Evolutionary conservation across 2,113 vertebrate species (phyloP), one percentile per base, ranked within the genome.

Genomic region (Stercorarius parasiticus): DNA sequence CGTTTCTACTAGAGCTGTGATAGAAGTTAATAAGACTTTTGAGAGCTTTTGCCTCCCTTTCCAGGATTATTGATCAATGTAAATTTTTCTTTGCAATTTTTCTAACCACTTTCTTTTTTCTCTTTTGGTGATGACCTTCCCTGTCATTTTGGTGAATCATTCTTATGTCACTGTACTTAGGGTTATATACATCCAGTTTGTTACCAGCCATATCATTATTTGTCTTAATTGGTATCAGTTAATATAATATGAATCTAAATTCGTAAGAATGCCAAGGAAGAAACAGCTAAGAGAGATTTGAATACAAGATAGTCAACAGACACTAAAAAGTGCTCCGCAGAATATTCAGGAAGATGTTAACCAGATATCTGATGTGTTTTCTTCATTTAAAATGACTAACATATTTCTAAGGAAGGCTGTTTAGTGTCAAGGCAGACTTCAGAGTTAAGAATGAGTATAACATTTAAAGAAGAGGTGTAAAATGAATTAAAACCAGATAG

Each of bases 401-500:
- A 40, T 71, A 73, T 80, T 81, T 78, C 40, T 82, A 82, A 45
- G 74, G 49, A 90, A 86, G 23, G 17, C 26, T 91, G 18, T 45
- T 66, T 38, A 90, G 15, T 40, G 86, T 92, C 65, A 95, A 95
- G 73, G 26, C 38, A 82, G 55, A 70, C 81, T 81, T 64, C 67
- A 59, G 61, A 59, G 15, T 61, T 89, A 59, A 58, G 71, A 90
- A 30, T 65, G 45, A 56, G 4, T 53, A 42, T 34, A 90, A 82
- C 83, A 83, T 76, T 97, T 82, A 73, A 90, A 89, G 79, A 90
- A 58, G n/a, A 22, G 12, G 18, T 11, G 74, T 69, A 86, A 78
- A 90, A 58, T 72, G 30, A 96, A 92, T 93, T 87, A 62, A 95
- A 94, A 90, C 25, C 73, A n/a, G 73, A 20, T n/a, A 80, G 62